Conservation (phyloP, 2,113 vertebrate genomes). For the Stomatorhinus ivindoensis region DNA sequence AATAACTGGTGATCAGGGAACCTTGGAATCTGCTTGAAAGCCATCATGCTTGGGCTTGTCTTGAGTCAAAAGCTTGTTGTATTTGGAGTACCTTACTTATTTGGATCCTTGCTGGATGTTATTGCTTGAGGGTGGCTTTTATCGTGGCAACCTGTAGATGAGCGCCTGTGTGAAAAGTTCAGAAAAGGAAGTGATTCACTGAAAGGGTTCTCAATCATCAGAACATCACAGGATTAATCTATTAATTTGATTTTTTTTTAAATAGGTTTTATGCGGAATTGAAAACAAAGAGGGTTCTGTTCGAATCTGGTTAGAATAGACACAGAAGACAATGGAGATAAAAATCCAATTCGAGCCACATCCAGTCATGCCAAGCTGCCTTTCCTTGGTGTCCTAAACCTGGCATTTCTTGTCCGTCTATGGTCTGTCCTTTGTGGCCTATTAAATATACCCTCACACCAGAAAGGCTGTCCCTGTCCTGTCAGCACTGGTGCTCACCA, state of each 20-base stretch:
- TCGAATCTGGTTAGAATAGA: background rate
- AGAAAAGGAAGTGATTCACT: background rate
- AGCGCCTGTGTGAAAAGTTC: background rate
- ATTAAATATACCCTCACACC: background rate
- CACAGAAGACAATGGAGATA: background rate
- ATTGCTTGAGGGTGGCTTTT: constrained; percentile 19
- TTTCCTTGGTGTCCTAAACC: background rate
- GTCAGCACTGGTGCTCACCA: background rate
- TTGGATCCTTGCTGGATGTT: constrained; percentile 21
- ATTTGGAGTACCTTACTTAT: too few species aligned
- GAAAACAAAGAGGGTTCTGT: background rate
- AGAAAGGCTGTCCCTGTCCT: background rate
- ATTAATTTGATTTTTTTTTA: background rate
- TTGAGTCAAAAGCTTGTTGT: background rate
- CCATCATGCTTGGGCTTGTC: constrained; percentile 8
- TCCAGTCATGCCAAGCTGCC: background rate
- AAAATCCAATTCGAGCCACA: background rate
- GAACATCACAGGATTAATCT: background rate
- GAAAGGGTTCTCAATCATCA: background rate
- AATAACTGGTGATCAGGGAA: background rate
- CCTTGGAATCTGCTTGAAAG: constrained; percentile 9
- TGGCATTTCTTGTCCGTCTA: constrained; percentile 3
- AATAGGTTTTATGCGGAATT: background rate
- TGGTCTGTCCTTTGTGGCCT: background rate
- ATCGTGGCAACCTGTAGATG: constrained; percentile 17